phyloP scores from a whole-genome alignment of 2,113 vertebrate species.

The Taxidea taxus region DNA sequence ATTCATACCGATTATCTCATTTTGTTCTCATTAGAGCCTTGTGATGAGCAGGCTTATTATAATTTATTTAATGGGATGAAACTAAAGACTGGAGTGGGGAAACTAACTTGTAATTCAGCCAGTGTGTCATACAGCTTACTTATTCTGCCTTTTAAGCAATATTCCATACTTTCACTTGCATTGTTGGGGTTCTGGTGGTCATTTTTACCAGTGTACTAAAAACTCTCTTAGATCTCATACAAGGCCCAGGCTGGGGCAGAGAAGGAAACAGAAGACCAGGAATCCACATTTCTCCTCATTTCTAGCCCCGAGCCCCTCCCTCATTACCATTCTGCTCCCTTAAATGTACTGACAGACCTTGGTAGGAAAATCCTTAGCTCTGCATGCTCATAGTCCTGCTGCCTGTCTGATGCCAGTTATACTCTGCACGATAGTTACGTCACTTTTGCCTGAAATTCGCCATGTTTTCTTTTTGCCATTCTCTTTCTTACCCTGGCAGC shows the following conservation, averaged over 20 bases:
- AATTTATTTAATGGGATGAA: neutral
- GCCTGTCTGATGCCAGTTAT: neutral
- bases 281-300: slow-evolving; percentile 16
- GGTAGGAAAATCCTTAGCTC: neutral
- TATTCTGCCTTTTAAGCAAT: slow-evolving; percentile 1
- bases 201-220: slow-evolving; percentile 37
- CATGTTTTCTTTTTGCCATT: neutral
- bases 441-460: neutral
- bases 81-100: neutral
- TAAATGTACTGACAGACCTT: neutral
- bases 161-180: neutral
- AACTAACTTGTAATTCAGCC: neutral
- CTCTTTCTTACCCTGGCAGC: neutral
- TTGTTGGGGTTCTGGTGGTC: neutral
- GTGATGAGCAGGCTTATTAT: neutral
- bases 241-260: neutral
- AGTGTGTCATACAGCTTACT: neutral
- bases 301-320: neutral
- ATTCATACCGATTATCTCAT: slow-evolving; percentile 34
- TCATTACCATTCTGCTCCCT: neutral
- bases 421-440: neutral
- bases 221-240: neutral
- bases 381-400: neutral
- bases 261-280: slow-evolving; percentile 9
- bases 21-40: neutral